Conservation (phyloP, 2,797 vertebrate species). For the Prunella strophiata region DNA sequence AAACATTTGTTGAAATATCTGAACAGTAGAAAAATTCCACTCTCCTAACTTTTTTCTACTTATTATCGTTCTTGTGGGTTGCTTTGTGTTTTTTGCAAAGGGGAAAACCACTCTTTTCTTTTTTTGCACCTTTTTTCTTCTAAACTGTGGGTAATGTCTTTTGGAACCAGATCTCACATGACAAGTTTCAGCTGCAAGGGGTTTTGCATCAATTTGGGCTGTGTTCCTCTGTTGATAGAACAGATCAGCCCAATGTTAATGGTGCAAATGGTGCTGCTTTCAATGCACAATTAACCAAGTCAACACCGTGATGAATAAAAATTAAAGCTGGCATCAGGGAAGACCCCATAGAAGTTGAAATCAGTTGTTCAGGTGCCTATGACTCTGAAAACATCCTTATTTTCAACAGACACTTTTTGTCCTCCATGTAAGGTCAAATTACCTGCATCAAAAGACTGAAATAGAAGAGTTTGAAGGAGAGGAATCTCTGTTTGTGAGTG, state of each 20-base stretch:
- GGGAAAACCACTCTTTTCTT: not conserved
- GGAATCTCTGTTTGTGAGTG: not conserved
- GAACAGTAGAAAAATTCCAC: not conserved
- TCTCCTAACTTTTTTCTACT: not conserved
- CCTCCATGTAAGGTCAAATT: not conserved
- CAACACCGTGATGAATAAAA: conserved; percentile 67
- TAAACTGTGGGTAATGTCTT: not conserved
- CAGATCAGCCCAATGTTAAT: conserved; percentile 42
- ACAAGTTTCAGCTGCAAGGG: conserved; percentile 8
- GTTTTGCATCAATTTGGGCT: conserved; percentile 11
- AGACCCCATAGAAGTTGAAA: not conserved
- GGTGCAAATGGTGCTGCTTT: conserved; percentile 36
- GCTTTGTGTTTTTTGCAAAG: not conserved
- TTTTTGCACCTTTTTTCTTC: not conserved
- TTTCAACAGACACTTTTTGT: not conserved
- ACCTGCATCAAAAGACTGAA: not conserved
- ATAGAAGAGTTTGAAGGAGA: not conserved
- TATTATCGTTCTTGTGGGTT: not conserved
- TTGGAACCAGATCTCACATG: not conserved
- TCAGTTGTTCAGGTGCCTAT: not conserved
- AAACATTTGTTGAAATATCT: conserved; percentile 8
- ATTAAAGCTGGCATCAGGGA: conserved; percentile 25
- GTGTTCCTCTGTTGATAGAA: conserved; percentile 12
- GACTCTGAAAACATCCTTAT: not conserved
- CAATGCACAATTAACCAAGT: conserved; percentile 67